phyloP scores from a whole-genome alignment of 2,888 invertebrate species.

The Tubiluchus corallicola region DNA sequence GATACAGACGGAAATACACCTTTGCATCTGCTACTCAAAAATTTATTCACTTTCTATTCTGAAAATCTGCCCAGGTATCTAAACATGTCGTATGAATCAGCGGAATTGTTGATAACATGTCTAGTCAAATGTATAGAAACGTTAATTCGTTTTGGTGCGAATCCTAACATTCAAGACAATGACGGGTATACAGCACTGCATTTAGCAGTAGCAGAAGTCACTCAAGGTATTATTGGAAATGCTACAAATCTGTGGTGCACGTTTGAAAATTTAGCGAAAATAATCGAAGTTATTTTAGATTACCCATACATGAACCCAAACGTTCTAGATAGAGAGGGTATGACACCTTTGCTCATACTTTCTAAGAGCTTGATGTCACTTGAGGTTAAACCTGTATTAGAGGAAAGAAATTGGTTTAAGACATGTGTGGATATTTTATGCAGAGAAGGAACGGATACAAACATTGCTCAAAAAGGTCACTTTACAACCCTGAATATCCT shows the following conservation, averaged over 20 bases:
- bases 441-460: constrained; percentile 50
- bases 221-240: too few species aligned
- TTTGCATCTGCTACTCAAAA: constrained; percentile 38
- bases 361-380: constrained; percentile 50
- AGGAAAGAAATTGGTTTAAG: constrained; percentile 32
- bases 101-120: constrained; percentile 21
- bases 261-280: constrained; percentile 39
- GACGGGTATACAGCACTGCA: constrained; percentile 54
- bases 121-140: constrained; percentile 20
- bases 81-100: constrained; percentile 34
- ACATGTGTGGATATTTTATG: constrained; percentile 48
- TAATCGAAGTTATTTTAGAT: constrained; percentile 7
- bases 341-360: constrained; percentile 52
- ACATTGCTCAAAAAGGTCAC: constrained; percentile 41
- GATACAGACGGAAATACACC: constrained; percentile 54
- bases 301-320: constrained; percentile 44
- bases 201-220: constrained; percentile 41
- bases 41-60: constrained; percentile 40
- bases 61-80: constrained; percentile 36
- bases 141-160: constrained; percentile 24
- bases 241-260: neutral
- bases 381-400: constrained; percentile 49
- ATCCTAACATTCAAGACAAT: constrained; percentile 21
- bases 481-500: constrained; percentile 48
- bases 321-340: constrained; percentile 48